phyloP scores from a whole-genome alignment of 1,140 invertebrate species.

The Zaprionus ghesquierei region DNA sequence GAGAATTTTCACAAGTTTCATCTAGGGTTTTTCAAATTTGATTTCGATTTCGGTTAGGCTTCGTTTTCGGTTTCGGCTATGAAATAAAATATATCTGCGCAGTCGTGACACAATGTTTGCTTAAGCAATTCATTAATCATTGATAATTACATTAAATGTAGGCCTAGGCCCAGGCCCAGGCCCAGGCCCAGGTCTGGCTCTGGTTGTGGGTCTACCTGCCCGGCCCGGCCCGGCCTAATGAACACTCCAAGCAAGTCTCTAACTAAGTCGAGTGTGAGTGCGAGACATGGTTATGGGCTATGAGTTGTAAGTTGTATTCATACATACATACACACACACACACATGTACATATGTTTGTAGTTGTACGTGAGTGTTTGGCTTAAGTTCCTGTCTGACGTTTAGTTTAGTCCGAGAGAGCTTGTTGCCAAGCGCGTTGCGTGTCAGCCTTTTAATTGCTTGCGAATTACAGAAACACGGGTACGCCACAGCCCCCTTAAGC shows the following conservation, averaged over 20 bases:
- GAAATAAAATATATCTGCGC: slow-evolving; percentile 11
- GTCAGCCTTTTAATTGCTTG: slow-evolving; percentile 67
- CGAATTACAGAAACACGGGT: slow-evolving; percentile 73
- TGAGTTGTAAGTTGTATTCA: slow-evolving; percentile 29
- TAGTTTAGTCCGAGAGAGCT: slow-evolving; percentile 52
- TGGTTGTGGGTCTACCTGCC: slow-evolving; percentile 1
- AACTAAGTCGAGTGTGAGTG: not conserved
- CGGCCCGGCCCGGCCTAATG: slow-evolving; percentile 17
- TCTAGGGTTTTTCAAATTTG: not conserved
- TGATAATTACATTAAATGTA: slow-evolving; percentile 80
- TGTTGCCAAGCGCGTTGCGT: slow-evolving; percentile 61
- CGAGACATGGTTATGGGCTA: not conserved
- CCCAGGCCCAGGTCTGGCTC: not conserved
- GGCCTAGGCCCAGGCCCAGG: slow-evolving; percentile 41
- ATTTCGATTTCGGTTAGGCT: slow-evolving; percentile 23
- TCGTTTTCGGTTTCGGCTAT: slow-evolving; percentile 18
- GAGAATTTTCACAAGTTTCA: not conserved
- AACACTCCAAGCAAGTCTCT: slow-evolving; percentile 5
- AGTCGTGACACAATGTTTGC: slow-evolving; percentile 66
- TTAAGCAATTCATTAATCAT: slow-evolving; percentile 77
- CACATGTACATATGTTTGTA: too few relatives aligned
- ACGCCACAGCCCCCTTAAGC: not conserved
- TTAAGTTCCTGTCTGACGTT: slow-evolving; percentile 59
- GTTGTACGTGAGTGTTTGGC: slow-evolving; percentile 25
- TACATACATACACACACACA: too few relatives aligned